Evolutionary conservation across 2,797 vertebrate species (phyloP), one percentile per base, ranked within the genome.

Genomic region (Eupleurogrammus muticus): DNA sequence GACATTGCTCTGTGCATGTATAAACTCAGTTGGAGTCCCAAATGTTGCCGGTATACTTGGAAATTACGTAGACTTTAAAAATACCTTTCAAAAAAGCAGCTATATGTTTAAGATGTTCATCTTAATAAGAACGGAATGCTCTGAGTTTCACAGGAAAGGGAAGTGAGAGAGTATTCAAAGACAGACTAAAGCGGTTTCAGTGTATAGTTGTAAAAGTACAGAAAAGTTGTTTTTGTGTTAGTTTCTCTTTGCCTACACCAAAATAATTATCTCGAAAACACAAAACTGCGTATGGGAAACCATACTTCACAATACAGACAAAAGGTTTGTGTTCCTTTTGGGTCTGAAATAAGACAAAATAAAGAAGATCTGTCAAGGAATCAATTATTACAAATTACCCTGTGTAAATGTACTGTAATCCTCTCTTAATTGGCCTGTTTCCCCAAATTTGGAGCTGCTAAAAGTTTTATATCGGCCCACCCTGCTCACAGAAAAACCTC

Each of bases 401-500:
- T 54, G 9, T 11, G 9, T 61, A 34, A 23, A 19, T 65, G 12
- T 12, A n/a, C 16, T 1, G 3, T 54, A 50, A 64, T 59, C 48
- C 14, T 46, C 46, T 63, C 9, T 61, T 20, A 53, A 52, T 50
- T 66, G 36, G 16, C 63, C 61, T 59, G 74, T 67, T 82, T 66
- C 28, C 54, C n/a, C 63, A 71, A n/a, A 77, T 65, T 13, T 67
- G 70, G 57, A 21, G 67, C 53, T 83, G 59, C 57, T 77, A 59
- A 74, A 76, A 50, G n/a, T 58, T 76, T 81, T 48, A 62, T 49
- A 64, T 20, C 46, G 72, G 51, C 66, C 66, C 73, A 75, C 69
- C 70, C 68, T 66, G 79, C 66, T 72, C 56, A 61, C 67, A 77
- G 48, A 10, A 58, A 75, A 79, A 76, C 74, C 28, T 48, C 65